A percentile compares a stretch with the other conserved stretches of the same genome.
Evolutionary conservation across 2,888 invertebrate genomes (phyloP).

Genomic region (Keiferia lycopersicella): DNA sequence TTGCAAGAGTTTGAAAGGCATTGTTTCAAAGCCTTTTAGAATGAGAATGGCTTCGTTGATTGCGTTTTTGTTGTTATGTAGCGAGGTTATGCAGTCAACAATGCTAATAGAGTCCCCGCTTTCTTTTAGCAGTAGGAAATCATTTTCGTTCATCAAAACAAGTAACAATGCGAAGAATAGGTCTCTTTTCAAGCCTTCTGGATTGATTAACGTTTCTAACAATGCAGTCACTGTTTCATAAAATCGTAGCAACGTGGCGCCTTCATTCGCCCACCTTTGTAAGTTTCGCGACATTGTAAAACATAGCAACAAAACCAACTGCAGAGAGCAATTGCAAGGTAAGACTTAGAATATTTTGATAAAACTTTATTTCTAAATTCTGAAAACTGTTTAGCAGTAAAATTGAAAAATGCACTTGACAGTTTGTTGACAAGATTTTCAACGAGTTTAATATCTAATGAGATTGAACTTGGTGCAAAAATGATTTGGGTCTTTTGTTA

Average conservation of each 20-base stretch:
- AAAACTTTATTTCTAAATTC: no score
- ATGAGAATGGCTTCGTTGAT: conserved; percentile 41
- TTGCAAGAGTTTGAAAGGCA: conserved; percentile 43
- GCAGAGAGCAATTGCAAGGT: not conserved
- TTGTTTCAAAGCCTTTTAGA: conserved; percentile 40
- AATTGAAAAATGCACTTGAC: conserved; percentile 3
- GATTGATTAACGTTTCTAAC: conserved; percentile 53
- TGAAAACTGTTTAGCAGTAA: no score
- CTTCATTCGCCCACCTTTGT: conserved; percentile 40
- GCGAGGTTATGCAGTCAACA: conserved; percentile 41
- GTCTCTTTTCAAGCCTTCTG: conserved; percentile 51
- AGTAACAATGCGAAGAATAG: conserved; percentile 52
- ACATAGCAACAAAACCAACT: not conserved
- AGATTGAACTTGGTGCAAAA: no score
- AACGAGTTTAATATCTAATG: no score
- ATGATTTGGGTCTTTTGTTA: no score
- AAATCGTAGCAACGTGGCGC: conserved; percentile 42
- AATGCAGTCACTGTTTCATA: conserved; percentile 45
- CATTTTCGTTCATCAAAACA: conserved; percentile 52
- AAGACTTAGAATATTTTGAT: no score
- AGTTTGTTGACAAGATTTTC: not conserved
- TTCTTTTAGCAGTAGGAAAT: conserved; percentile 44
- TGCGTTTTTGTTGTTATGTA: conserved; percentile 32
- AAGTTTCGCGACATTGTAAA: conserved; percentile 39
- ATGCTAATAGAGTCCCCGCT: conserved; percentile 35